Percentiles rank a stretch among this genome's conserved stretches.
These are phyloP conservation scores for Papilio elwesi DNA, from an alignment of 2,888 invertebrate genomes.

Conservation along the genomic window DNA sequence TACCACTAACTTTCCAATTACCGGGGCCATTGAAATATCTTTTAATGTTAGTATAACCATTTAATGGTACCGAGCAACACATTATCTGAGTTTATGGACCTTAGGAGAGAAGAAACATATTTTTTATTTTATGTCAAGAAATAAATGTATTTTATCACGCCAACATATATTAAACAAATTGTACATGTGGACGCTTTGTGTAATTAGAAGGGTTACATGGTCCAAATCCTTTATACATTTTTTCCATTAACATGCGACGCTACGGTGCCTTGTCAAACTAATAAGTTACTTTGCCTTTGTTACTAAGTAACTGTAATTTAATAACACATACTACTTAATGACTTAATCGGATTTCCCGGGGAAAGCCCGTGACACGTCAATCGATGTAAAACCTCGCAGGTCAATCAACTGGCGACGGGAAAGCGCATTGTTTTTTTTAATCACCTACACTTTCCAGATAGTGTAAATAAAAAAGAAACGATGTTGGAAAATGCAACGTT, in stretches of 20 bases:
- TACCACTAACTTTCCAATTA: too few species aligned
- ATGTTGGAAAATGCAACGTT: not conserved
- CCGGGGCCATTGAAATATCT: too few species aligned
- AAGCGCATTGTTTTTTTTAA: constrained; percentile 29
- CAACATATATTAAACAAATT: too few species aligned
- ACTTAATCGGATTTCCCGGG: constrained; percentile 45
- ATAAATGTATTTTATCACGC: too few species aligned
- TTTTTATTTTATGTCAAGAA: too few species aligned
- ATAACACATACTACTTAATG: constrained; percentile 33
- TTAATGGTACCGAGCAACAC: too few species aligned
- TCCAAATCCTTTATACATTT: not conserved
- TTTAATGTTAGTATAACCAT: too few species aligned
- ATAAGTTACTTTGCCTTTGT: constrained; percentile 19
- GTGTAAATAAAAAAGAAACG: not conserved
- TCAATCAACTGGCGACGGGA: constrained; percentile 29
- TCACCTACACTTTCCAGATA: not conserved
- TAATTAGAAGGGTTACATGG: not conserved
- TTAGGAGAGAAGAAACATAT: too few species aligned
- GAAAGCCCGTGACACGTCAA: constrained; percentile 48
- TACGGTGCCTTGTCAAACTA: not conserved
- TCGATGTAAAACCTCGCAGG: constrained; percentile 37
- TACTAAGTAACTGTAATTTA: constrained; percentile 33
- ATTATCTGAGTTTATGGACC: too few species aligned
- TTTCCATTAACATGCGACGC: constrained; percentile 1
- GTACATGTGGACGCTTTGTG: too few species aligned